phyloP scores from a whole-genome alignment of 2,888 invertebrate species.

The Caenorhabditis parvicauda region DNA sequence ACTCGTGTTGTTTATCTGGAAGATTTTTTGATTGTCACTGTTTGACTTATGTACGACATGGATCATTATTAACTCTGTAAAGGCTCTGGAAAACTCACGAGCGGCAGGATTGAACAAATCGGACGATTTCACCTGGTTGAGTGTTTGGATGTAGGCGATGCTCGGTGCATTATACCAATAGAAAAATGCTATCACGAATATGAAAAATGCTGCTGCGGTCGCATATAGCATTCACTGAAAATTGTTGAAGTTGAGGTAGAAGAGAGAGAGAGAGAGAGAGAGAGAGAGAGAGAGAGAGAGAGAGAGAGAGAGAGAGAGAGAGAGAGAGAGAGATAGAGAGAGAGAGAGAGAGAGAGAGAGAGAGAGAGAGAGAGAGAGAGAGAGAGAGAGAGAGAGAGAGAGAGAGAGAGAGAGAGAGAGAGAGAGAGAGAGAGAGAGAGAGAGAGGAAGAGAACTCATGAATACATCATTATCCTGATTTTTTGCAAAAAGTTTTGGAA shows the following conservation, averaged over 20 bases:
- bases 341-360: not conserved
- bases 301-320: slow-evolving; percentile 9
- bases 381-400: slow-evolving; percentile 15
- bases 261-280: slow-evolving; percentile 16
- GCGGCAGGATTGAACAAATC: too few relatives aligned
- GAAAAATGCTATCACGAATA: too few relatives aligned
- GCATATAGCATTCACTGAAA: slow-evolving; percentile 15
- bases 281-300: slow-evolving; percentile 4
- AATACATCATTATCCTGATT: slow-evolving; percentile 14
- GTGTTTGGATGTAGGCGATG: too few relatives aligned
- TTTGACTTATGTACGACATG: too few relatives aligned
- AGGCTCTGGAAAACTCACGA: too few relatives aligned
- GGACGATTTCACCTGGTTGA: too few relatives aligned
- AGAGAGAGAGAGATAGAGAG: slow-evolving; percentile 8
- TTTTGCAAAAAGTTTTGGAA: too few relatives aligned
- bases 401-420: slow-evolving; percentile 1
- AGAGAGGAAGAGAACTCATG: slow-evolving; percentile 3
- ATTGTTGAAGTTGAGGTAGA: slow-evolving; percentile 4
- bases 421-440: slow-evolving; percentile 1
- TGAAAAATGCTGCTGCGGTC: slow-evolving; percentile 7
- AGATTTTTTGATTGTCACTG: too few relatives aligned
- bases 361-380: not conserved
- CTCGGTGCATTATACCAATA: too few relatives aligned
- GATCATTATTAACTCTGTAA: too few relatives aligned
- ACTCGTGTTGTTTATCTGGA: slow-evolving; percentile 20